These are phyloP conservation scores for Drosophila nikananu DNA, from an alignment of 1,140 invertebrate species.

Conservation along the genomic window DNA sequence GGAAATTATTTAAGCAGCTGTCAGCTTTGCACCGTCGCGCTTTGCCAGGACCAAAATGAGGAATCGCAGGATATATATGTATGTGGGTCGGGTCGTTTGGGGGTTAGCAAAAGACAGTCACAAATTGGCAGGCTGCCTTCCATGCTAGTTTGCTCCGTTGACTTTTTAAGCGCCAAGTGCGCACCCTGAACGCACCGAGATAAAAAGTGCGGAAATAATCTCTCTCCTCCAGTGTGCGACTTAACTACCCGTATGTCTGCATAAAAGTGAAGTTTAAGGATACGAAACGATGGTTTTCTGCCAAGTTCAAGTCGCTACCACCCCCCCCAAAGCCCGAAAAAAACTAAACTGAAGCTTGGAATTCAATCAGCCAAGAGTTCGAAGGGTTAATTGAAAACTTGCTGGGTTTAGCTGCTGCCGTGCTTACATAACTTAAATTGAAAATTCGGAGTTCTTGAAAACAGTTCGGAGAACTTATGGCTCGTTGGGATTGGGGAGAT, in stretches of 20 bases:
- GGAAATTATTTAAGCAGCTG: constrained; percentile 68
- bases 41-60: constrained; percentile 49
- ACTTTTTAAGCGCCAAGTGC: constrained; percentile 64
- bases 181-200: constrained; percentile 59
- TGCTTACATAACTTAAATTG: constrained; percentile 42
- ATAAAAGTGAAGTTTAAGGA: constrained; percentile 53
- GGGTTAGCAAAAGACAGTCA: constrained; percentile 55
- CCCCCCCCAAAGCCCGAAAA: background rate
- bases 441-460: constrained; percentile 30
- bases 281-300: constrained; percentile 29
- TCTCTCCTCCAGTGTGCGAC: constrained; percentile 31
- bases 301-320: constrained; percentile 36
- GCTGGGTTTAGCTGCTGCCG: constrained; percentile 4
- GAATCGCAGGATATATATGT: constrained; percentile 34
- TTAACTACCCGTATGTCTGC: constrained; percentile 58
- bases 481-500: background rate
- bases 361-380: constrained; percentile 56
- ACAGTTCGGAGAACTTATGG: constrained; percentile 15
- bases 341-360: constrained; percentile 8
- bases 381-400: constrained; percentile 51
- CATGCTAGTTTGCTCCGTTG: constrained; percentile 52
- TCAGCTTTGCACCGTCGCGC: constrained; percentile 66
- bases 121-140: constrained; percentile 64
- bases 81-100: constrained; percentile 9
- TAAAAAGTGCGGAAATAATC: constrained; percentile 60